Base-by-base conservation (phyloP, 2,113 vertebrate species). In the Malurus cyaneus region DNA sequence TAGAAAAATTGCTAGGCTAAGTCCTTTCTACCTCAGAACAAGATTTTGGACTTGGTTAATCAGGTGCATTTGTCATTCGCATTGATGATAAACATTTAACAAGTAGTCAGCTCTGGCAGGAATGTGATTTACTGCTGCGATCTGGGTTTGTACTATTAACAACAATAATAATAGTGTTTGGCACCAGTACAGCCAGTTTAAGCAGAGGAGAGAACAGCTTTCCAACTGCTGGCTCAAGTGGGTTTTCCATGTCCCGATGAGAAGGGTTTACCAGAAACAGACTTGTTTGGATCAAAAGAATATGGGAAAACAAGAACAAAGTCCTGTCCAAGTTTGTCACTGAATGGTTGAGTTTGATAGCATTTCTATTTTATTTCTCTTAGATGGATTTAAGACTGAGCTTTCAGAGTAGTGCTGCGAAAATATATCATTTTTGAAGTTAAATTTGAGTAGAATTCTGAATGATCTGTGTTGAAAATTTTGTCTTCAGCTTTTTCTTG, bases 111-210 rank as follows among this genome's bases (percentile, higher is more conserved):
- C 77, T 95, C 64, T 85, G 49, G n/a, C 59, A 88, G 53, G 42
- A 87, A 62, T 81, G 56, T 88, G 67, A 92, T 95, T 96, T 96
- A 86, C 95, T 74, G 52, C 71, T 74, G 56, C 86, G 78, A 42
- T 95, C 88, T 87, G 88, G 20, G 39, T 77, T 91, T 92, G 65
- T 88, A 69, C 67, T 95, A 71, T 95, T 96, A 94, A 88, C 89
- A 93, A 81, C 62, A 80, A 52, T 87, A 94, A 85, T 80, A 80
- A 52, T 87, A 71, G 61, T 47, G 49, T 79, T 90, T 93, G 88
- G 73, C 83, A 89, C 36, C 50, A 81, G 62, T 64, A 29, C 53
- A 86, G 39, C n/a, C 92, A 86, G 74, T 79, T 50, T 64, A 88
- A 92, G 69, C 59, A 91, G 61, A 77, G 76, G 53, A 80, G 21